phyloP scores from a whole-genome alignment of 2,113 vertebrate genomes.

The Apistogramma diplotaenia region DNA sequence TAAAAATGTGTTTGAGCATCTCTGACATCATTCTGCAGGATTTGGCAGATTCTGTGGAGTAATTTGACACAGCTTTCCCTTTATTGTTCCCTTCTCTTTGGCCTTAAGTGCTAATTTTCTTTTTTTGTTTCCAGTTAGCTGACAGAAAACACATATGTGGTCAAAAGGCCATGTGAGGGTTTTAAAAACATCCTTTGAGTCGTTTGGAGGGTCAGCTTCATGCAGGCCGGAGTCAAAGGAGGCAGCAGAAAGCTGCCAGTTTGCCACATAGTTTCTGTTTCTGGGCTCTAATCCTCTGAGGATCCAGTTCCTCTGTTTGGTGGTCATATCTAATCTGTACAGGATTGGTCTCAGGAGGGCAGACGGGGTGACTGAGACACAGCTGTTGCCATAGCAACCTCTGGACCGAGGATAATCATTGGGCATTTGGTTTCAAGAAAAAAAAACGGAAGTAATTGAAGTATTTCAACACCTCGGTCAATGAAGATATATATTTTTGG shows the following conservation, averaged over 20 bases:
- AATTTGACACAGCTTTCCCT: neutral
- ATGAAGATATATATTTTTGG: neutral
- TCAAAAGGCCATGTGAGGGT: neutral
- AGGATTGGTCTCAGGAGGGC: constrained; percentile 39
- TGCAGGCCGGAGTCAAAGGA: neutral
- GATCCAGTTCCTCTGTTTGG: constrained; percentile 36
- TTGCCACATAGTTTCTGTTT: constrained; percentile 14
- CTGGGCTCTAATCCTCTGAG: constrained; percentile 34
- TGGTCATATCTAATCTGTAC: constrained; percentile 50
- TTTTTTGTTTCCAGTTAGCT: neutral
- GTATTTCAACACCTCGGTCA: neutral
- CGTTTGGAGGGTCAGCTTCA: neutral
- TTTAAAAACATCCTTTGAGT: constrained; percentile 20
- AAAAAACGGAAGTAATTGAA: constrained; percentile 1
- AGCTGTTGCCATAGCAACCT: constrained; percentile 53
- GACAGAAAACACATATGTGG: constrained; percentile 27
- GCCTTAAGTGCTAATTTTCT: neutral
- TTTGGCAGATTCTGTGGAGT: neutral
- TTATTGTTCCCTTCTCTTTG: neutral
- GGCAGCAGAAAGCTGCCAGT: neutral
- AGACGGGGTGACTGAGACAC: constrained; percentile 8
- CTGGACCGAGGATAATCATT: constrained; percentile 10
- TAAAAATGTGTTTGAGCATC: neutral
- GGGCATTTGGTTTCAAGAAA: constrained; percentile 18
- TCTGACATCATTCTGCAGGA: constrained; percentile 24